Evolutionary conservation across 53 echinoderm and acorn worm species (phyloP), one percentile per base, ranked within the genome.

Genomic region (Luidia sarsii): DNA sequence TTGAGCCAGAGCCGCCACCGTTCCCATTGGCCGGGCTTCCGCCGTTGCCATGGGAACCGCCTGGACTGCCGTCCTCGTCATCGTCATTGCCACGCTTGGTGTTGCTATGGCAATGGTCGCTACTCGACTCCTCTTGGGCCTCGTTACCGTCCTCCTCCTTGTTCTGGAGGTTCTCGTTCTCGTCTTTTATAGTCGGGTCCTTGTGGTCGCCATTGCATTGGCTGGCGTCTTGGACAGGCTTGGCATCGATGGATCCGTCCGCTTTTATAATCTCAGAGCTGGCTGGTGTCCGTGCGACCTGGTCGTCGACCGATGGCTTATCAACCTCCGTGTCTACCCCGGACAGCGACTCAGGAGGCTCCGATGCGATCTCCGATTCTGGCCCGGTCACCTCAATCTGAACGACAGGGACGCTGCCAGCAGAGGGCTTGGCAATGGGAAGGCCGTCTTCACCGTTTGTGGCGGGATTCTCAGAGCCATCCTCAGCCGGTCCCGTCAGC

Each of bases 31-130:
- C 45, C 18, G 77, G 46, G 10, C 60, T 61, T 60, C n/a, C 31
- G 34, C 68, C n/a, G 21, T 73, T 73, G 48, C 82, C 82, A 66
- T 71, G 56, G 35, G 50, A 54, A 74, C 80, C 80, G 9, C 70
- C 70, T 70, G 57, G 67, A 39, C 37, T 68, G 9, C 80, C 68
- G 67, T 60, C 62, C 18, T 60, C 19, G 45, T 68, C 60, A n/a
- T 53, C 38, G 68, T 79, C 68, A 22, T 80, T 82, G 21, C 70
- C 67, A 38, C 31, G 7, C 59, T 27, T n/a, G n/a, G n/a, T 20
- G 30, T 60, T 43, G 39, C 68, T 33, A 41, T 50, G 30, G 20
- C 51, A 67, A 70, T 55, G 36, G 45, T 51, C n/a, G n/a, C n/a
- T 53, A 30, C 59, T 55, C 23, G 55, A 56, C 39, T 64, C 48